phyloP scores from a whole-genome alignment of 2,113 vertebrate genomes.

The Chaetops frenatus region DNA sequence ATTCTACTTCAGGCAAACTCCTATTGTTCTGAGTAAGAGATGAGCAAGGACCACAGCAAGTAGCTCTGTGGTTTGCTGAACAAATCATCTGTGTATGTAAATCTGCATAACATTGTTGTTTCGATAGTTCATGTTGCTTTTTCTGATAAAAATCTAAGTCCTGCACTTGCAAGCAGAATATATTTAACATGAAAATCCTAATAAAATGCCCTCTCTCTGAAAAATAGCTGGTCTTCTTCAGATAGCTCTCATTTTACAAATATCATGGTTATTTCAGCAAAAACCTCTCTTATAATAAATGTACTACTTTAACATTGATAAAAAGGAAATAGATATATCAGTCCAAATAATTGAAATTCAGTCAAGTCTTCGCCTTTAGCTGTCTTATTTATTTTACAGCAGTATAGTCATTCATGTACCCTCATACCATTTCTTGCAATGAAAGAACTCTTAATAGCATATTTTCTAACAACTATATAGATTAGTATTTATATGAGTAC shows the following conservation, averaged over 20 bases:
- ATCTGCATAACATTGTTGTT: background rate
- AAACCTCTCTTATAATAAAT: background rate
- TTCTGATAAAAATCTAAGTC: background rate
- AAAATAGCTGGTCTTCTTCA: background rate
- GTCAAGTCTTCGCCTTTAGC: background rate
- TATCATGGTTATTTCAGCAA: background rate
- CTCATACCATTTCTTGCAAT: background rate
- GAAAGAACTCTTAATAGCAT: background rate
- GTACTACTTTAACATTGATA: background rate
- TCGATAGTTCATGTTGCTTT: background rate
- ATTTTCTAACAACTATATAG: background rate
- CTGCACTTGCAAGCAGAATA: background rate
- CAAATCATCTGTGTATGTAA: background rate
- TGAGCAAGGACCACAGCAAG: background rate
- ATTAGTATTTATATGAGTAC: background rate
- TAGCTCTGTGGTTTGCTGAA: background rate
- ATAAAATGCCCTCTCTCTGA: background rate
- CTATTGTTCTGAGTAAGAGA: background rate
- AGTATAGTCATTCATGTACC: background rate
- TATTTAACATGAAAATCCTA: background rate
- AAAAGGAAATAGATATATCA: background rate
- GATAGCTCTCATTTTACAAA: background rate
- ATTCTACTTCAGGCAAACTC: background rate
- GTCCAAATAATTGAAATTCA: background rate
- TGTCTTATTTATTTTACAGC: background rate